Base-by-base conservation (phyloP, 1,140 invertebrate species). In the Ladona fulva region DNA sequence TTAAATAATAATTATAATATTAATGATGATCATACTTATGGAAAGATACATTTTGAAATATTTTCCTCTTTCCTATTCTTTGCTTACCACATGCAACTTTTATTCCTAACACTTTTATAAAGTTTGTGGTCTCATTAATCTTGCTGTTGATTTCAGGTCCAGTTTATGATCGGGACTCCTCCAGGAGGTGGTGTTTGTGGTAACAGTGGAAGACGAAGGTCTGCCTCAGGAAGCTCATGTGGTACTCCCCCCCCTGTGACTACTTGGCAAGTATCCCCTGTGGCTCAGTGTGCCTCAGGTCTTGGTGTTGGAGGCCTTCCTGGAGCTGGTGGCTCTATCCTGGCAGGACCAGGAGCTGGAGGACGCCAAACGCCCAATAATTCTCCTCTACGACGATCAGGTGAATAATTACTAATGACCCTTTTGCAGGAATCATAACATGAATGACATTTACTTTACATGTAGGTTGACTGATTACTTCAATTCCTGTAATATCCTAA, bases 121-220 rank as follows among this genome's bases (percentile, higher is more conserved):
- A 5, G 29, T n/a, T n/a, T n/a, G n/a, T 52, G 44, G 44, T 22
- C 3, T 16, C 52, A 66, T 66, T 66, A 66, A 22, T 52, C n/a
- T 66, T 22, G 12, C 3, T 66, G 24, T 79, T 81, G 77, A 73
- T 59, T 76, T 24, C 80, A 90, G 91, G 91, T 95, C 75, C 94
- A 96, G 83, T 97, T 96, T 86, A 91, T 91, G 74, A 94, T 97
- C 85, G 94, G 94, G n/a, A 95, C 95, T 73, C 94, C 95, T 42
- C 95, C 95, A 10, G 89, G 89, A 59, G 89, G 52, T 66, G 52
- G 52, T 22, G n/a, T 66, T 3, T 11, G 44, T 52, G 44, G 44
- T 52, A 52, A 52, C 44, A 22, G 90, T 81, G 85, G 83, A 86
- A 42, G 84, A 8, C 89, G 90, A 81, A 88, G 91, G 80, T 89